phyloP scores from a whole-genome alignment of 2,113 vertebrate species.

The Aegypius monachus region DNA sequence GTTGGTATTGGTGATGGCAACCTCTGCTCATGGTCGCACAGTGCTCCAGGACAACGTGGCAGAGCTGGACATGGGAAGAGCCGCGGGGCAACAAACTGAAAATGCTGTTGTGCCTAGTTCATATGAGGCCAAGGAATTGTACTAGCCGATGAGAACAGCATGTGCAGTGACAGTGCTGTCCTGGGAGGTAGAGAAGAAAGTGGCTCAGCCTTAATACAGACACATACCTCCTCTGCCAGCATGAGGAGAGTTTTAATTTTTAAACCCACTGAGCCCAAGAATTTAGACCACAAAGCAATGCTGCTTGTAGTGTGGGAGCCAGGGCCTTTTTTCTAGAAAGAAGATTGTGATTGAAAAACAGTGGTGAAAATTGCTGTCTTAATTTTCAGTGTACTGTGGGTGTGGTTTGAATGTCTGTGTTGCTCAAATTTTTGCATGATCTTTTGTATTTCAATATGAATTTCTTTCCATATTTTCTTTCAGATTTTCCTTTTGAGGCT shows the following conservation, averaged over 20 bases:
- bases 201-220: not conserved
- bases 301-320: not conserved
- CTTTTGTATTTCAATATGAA: not conserved
- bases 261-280: not conserved
- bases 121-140: not conserved
- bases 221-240: not conserved
- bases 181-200: not conserved
- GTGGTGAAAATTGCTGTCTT: not conserved
- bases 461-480: not conserved
- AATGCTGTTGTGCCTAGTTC: not conserved
- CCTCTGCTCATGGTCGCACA: accelerated
- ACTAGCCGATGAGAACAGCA: not conserved
- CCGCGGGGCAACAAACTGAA: not conserved
- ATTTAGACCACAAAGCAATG: not conserved
- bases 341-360: not conserved
- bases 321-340: not conserved
- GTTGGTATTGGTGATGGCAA: not conserved
- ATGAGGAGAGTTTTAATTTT: not conserved
- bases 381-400: not conserved
- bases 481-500: not conserved
- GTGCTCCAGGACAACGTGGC: not conserved
- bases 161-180: not conserved
- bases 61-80: not conserved
- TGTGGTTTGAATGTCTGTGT: not conserved
- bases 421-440: not conserved